These are phyloP conservation scores for Diogma glabrata DNA, from an alignment of 2,888 invertebrate genomes.

Conservation along the genomic window DNA sequence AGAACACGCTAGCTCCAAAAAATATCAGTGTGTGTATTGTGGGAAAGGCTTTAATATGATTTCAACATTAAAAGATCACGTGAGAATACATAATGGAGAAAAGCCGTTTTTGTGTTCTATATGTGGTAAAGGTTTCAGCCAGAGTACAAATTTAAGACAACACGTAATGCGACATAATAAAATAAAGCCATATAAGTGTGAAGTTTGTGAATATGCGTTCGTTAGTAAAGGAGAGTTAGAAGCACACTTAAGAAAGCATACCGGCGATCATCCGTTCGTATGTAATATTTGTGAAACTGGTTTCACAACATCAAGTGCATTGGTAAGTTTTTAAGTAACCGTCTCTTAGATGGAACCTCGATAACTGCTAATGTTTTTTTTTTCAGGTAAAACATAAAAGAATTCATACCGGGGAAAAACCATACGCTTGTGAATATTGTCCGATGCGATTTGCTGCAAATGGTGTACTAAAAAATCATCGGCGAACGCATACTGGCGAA, in stretches of 20 bases:
- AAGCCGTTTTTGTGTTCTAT: slow-evolving; percentile 45
- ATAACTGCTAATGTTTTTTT: not conserved
- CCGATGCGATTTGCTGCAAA: slow-evolving; percentile 43
- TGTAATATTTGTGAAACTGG: slow-evolving; percentile 43
- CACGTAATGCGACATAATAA: slow-evolving; percentile 46
- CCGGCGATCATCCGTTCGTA: slow-evolving; percentile 47
- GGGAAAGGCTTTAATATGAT: slow-evolving; percentile 40
- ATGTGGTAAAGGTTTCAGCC: slow-evolving; percentile 47
- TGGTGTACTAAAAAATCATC: slow-evolving; percentile 44
- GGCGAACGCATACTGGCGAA: slow-evolving; percentile 48
- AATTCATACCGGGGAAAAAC: slow-evolving; percentile 39
- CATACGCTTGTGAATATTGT: slow-evolving; percentile 26
- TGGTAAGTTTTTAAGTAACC: slow-evolving; percentile 27
- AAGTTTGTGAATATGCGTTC: slow-evolving; percentile 37
- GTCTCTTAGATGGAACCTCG: not conserved
- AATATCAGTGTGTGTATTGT: slow-evolving; percentile 41
- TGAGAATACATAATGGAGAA: slow-evolving; percentile 45
- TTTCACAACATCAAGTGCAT: slow-evolving; percentile 47
- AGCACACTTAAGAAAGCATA: slow-evolving; percentile 45
- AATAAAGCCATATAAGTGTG: slow-evolving; percentile 34
- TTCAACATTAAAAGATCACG: slow-evolving; percentile 46
- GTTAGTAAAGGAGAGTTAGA: slow-evolving; percentile 41
- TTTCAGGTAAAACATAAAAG: slow-evolving; percentile 39
- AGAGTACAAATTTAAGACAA: slow-evolving; percentile 47
- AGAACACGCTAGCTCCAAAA: slow-evolving; percentile 37